Base-by-base conservation (phyloP, 2,888 invertebrate genomes). In the Odontothrips loti region DNA sequence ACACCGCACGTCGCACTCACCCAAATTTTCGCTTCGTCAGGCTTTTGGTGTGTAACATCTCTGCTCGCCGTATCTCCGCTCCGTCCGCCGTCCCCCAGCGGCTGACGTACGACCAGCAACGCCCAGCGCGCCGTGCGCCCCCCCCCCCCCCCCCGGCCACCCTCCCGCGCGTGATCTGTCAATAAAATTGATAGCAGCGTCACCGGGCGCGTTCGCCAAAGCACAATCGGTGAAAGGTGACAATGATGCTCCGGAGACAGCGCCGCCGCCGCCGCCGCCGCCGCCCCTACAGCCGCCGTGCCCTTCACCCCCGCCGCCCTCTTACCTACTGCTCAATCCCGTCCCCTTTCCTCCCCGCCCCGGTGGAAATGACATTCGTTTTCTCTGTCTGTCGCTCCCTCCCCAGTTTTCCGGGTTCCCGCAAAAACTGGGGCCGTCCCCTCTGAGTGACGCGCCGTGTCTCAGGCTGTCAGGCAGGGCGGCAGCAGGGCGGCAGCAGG, bases 151-250 rank as follows among this genome's bases (percentile, higher is more conserved):
- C 6, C 34, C 34, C 34, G 6, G 34, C 34, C 34, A 43, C 34
- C 34, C 34, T 43, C 34, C n/a, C 34, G 12, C 58, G 58, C 68
- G 68, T 27, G 68, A 75, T 75, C 68, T 75, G 68, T 75, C 68
- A 75, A 75, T 75, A 75, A 75, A 75, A 75, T 75, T 75, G 68
- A 75, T 75, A 75, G 68, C 68, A 27, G 27, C 27, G 34, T 6
- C 34, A 27, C 23, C 68, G 23, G 68, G 68, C 58, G 58, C 17
- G 20, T 12, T 20, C 12, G 68, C 23, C n/a, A 23, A 68, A 27
- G 68, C 68, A 75, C 68, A 75, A 75, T 75, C 68, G 68, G 68
- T 23, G 68, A 75, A 27, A 75, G 68, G 68, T 75, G 68, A 75
- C 68, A 75, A 75, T 27, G 68, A 75, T 75, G 68, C 27, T 27